These are phyloP conservation scores for Carollia perspicillata DNA, from an alignment of 2,113 vertebrate species.

Conservation along the genomic window DNA sequence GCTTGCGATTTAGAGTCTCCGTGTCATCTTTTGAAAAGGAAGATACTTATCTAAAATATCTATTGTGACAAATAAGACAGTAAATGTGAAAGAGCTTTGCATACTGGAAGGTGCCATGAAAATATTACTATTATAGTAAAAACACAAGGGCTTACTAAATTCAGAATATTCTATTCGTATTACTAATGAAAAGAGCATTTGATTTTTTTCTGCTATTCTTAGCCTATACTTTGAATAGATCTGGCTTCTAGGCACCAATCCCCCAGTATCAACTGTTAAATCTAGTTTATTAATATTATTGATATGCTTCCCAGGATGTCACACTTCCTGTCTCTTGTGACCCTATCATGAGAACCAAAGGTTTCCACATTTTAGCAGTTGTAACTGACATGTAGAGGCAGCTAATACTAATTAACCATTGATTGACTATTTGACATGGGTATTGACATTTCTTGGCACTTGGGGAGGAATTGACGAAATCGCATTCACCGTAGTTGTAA, in stretches of 20 bases:
- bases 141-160: not conserved
- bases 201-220: slow-evolving; percentile 36
- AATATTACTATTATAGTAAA: slow-evolving; percentile 18
- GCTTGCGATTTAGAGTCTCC: slow-evolving; percentile 18
- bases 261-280: not conserved
- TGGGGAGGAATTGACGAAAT: slow-evolving; percentile 4
- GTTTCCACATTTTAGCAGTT: not conserved
- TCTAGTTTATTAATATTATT: not conserved
- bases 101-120: not conserved
- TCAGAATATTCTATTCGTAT: not conserved
- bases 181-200: slow-evolving; percentile 11
- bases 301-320: not conserved
- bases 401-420: not conserved
- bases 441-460: not conserved
- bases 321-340: not conserved
- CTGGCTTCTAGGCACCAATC: not conserved
- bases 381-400: not conserved
- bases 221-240: slow-evolving; percentile 12
- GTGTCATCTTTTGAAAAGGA: slow-evolving; percentile 48
- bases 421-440: not conserved
- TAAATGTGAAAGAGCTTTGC: slow-evolving; percentile 34
- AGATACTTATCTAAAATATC: slow-evolving; percentile 52
- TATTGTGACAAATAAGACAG: slow-evolving; percentile 56
- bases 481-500: not conserved
- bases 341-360: not conserved